phyloP scores from a whole-genome alignment of 2,888 invertebrate species.

The Atherix ibis region DNA sequence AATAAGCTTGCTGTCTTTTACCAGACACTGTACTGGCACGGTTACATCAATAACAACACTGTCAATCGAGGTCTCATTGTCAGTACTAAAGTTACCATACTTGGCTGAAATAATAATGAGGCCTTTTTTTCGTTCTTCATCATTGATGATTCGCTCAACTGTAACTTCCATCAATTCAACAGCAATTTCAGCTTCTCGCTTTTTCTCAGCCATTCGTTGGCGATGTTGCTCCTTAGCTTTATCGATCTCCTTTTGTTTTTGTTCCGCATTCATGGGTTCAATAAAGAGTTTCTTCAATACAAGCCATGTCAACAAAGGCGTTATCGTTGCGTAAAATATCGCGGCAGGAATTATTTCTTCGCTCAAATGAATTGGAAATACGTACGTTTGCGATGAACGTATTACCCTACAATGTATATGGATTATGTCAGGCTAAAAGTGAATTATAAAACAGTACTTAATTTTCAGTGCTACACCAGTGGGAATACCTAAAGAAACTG shows the following conservation, averaged over 20 bases:
- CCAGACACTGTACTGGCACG: constrained; percentile 85
- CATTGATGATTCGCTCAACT: constrained; percentile 62
- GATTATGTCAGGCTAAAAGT: too few relatives aligned
- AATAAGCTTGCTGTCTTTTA: constrained; percentile 76
- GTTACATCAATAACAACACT: constrained; percentile 67
- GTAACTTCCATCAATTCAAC: constrained; percentile 84
- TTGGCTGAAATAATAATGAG: constrained; percentile 71
- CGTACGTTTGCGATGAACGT: constrained; percentile 74
- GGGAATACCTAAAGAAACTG: constrained; percentile 71
- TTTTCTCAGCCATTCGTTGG: constrained; percentile 53
- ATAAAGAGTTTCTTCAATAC: constrained; percentile 71
- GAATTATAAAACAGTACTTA: too few relatives aligned
- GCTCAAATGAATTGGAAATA: constrained; percentile 78
- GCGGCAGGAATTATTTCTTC: constrained; percentile 82
- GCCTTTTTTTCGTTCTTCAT: constrained; percentile 70
- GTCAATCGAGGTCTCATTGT: neutral
- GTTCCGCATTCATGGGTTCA: constrained; percentile 65
- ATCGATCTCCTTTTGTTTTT: constrained; percentile 63
- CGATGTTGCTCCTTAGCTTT: constrained; percentile 68
- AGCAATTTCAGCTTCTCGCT: constrained; percentile 70
- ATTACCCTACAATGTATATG: constrained; percentile 43
- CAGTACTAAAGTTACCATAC: constrained; percentile 48
- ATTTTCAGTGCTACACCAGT: constrained; percentile 78
- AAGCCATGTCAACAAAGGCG: constrained; percentile 70
- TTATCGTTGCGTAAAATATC: constrained; percentile 80